These are phyloP conservation scores for Apis florea DNA, from an alignment of 1,140 invertebrate genomes.

Conservation along the genomic window DNA sequence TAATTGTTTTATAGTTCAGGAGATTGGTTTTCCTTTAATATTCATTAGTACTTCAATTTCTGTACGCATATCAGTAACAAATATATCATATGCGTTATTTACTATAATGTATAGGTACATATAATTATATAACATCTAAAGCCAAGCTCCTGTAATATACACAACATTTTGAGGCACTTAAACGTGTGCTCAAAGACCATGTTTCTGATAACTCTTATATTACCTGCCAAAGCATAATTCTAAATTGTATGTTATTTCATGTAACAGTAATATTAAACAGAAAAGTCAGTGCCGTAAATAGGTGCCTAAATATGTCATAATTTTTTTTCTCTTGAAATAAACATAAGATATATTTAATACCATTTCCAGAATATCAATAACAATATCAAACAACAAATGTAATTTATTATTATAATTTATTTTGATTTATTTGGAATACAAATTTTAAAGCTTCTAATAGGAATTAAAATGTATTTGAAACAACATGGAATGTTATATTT, in stretches of 20 bases:
- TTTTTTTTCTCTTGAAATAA: conserved; percentile 55
- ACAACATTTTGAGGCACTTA: conserved; percentile 81
- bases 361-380: conserved; percentile 75
- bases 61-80: conserved; percentile 79
- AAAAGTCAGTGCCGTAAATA: conserved; percentile 74
- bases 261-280: conserved; percentile 74
- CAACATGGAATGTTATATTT: conserved; percentile 55
- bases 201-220: conserved; percentile 72
- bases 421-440: conserved; percentile 31
- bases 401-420: conserved; percentile 10
- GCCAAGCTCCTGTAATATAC: conserved; percentile 77
- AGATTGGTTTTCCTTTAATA: conserved; percentile 73
- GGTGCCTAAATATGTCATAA: conserved; percentile 55
- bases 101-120: conserved; percentile 79
- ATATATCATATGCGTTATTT: conserved; percentile 79
- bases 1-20: conserved; percentile 73
- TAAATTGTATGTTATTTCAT: conserved; percentile 76
- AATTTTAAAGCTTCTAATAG: conserved; percentile 45
- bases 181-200: conserved; percentile 80
- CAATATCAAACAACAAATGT: not conserved
- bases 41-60: conserved; percentile 74
- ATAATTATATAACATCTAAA: conserved; percentile 79
- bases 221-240: conserved; percentile 78
- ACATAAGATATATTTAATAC: conserved; percentile 51
- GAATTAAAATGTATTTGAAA: conserved; percentile 41